phyloP scores from a whole-genome alignment of 1,140 invertebrate species.

The Hesperophylax magnus region DNA sequence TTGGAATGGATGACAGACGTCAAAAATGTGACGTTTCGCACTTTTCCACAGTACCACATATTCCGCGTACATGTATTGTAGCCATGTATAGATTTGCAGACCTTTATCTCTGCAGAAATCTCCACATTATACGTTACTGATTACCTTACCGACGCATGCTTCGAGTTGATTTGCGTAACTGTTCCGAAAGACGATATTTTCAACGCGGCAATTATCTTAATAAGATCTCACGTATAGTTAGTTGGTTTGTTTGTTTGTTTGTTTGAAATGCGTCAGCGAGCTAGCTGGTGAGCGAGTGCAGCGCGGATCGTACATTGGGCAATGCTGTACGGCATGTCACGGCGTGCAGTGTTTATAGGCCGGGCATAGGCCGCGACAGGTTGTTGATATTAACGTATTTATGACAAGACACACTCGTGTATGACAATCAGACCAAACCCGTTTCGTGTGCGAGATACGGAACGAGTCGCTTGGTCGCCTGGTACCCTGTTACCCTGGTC shows the following conservation, averaged over 20 bases:
- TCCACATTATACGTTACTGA: no score
- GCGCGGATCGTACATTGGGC: conserved; percentile 3
- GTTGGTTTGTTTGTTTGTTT: neutral
- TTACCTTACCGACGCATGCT: neutral
- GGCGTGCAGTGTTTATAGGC: conserved; percentile 27
- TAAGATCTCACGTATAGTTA: conserved; percentile 19
- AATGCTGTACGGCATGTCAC: conserved; percentile 7
- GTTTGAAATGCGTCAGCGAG: conserved; percentile 28
- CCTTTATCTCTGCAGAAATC: no score
- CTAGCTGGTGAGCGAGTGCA: neutral
- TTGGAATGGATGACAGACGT: neutral
- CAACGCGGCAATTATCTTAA: conserved; percentile 13
- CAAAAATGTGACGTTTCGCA: neutral
- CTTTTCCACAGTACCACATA: no score
- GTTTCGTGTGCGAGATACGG: conserved; percentile 41
- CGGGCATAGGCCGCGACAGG: conserved; percentile 34
- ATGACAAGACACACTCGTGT: conserved; percentile 35
- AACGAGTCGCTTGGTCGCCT: conserved; percentile 26
- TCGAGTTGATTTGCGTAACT: neutral
- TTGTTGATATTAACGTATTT: conserved; percentile 41
- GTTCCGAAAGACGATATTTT: neutral
- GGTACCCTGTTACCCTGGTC: neutral
- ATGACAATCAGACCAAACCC: conserved; percentile 46
- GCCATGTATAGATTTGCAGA: no score
- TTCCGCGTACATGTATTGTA: no score